Percentiles rank a stretch among this genome's conserved stretches.
Evolutionary conservation across 2,888 invertebrate genomes (phyloP).

Genomic region (Trichogramma dendrolimi): DNA sequence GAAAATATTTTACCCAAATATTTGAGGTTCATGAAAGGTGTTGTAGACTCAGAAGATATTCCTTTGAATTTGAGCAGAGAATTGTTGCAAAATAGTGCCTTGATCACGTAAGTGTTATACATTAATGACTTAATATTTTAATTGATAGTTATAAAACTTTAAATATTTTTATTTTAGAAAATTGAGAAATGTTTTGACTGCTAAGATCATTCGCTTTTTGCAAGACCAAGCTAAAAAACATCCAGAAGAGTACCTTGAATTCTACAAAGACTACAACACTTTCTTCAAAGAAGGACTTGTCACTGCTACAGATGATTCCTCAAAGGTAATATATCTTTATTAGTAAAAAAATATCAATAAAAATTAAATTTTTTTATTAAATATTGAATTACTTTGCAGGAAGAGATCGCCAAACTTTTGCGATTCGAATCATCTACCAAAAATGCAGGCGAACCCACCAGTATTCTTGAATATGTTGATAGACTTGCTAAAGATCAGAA

Average conservation of each 20-base stretch:
- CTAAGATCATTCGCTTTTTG: conserved; percentile 77
- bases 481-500: conserved; percentile 75
- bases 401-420: conserved; percentile 83
- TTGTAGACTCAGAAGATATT: conserved; percentile 98
- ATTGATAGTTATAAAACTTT: neutral
- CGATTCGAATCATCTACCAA: conserved; percentile 87
- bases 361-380: conserved; percentile 8
- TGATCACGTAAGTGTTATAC: conserved; percentile 66
- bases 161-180: conserved; percentile 57
- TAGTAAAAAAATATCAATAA: neutral
- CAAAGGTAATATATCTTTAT: conserved; percentile 62
- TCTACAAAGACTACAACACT: conserved; percentile 87
- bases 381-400: conserved; percentile 55
- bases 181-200: conserved; percentile 77
- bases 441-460: conserved; percentile 67
- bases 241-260: conserved; percentile 72
- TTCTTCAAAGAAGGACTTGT: conserved; percentile 96
- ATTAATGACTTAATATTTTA: conserved; percentile 2
- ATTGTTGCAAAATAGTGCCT: conserved; percentile 85
- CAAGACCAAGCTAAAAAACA: conserved; percentile 82
- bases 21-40: conserved; percentile 93
- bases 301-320: conserved; percentile 71
- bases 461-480: conserved; percentile 75
- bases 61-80: conserved; percentile 95
- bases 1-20: conserved; percentile 90